Evolutionary conservation across 2,113 vertebrate genomes (phyloP).

Genomic region (Nymphicus hollandicus): DNA sequence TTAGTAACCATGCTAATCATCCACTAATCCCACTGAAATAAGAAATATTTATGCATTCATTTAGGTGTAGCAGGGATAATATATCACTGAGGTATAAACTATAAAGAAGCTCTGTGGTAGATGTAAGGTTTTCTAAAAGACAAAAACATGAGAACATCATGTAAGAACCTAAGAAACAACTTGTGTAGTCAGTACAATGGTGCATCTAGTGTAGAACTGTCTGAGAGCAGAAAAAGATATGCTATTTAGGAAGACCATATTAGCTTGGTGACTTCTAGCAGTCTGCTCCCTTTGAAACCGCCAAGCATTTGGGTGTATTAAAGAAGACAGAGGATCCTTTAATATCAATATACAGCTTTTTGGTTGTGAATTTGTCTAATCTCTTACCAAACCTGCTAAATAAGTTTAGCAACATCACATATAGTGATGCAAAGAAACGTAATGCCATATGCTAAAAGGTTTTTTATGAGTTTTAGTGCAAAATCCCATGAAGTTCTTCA

Average conservation of each 20-base stretch:
- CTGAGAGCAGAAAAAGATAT: background rate
- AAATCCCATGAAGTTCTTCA: background rate
- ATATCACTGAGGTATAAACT: background rate
- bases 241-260: background rate
- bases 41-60: constrained; percentile 19
- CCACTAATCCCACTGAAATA: constrained; percentile 11
- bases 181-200: background rate
- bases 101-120: background rate
- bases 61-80: background rate
- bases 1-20: constrained; percentile 54
- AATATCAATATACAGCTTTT: background rate
- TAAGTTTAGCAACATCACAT: background rate
- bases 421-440: background rate
- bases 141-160: background rate
- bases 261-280: background rate
- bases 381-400: background rate
- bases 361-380: background rate
- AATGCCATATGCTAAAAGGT: background rate
- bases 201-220: background rate
- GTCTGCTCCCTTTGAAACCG: background rate
- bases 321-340: background rate
- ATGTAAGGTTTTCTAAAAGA: background rate
- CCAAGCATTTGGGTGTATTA: background rate
- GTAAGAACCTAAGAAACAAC: background rate
- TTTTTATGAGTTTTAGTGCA: background rate